Evolutionary conservation across 2,888 invertebrate genomes (phyloP), one percentile per base, ranked within the genome.

Genomic region (Calliopum simillimum): DNA sequence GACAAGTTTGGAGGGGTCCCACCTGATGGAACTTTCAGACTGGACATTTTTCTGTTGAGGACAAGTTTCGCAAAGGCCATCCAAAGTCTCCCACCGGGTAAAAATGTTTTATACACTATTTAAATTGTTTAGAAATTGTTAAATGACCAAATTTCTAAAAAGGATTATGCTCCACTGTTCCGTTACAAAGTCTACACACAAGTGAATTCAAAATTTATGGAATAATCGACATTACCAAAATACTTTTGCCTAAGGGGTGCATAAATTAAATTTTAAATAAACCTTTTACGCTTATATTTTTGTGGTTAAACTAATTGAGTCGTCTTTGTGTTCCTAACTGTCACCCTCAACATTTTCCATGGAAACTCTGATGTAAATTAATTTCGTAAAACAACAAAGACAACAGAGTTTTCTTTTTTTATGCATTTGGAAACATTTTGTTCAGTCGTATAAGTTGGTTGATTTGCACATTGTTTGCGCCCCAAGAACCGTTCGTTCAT

Each of bases 271-370:
- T 84, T 85, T 79, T 75, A 76, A 81, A 80, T 82, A 79, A 81
- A 79, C 79, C 78, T 80, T 78, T 77, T 78, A 78, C 77, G 76
- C 79, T 79, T 79, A 81, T 78, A 79, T 81, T 81, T 80, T 81
- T 84, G 85, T 79, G 85, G 85, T 84, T 84, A 82, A 84, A 84
- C 85, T 85, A 85, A 85, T 85, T 85, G 85, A 84, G 84, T 84
- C 79, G 79, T 79, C 80, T 81, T 81, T 66, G 66, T 59, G 55
- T 55, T 21, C 14, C 43, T 43, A n/a, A 47, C 56, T 58, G 21
- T 51, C 70, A 47, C 61, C 66, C 59, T 58, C 49, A 47, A 25
- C 16, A 59, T 44, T 55, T 49, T 23, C 51, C 5, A 33, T 8
- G 5, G 33, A 33, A 46, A 70, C 47, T n/a, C n/a, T 44, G 63